Base-by-base conservation (phyloP, 2,797 vertebrate genomes). In the Lycodopsis pacificus region DNA sequence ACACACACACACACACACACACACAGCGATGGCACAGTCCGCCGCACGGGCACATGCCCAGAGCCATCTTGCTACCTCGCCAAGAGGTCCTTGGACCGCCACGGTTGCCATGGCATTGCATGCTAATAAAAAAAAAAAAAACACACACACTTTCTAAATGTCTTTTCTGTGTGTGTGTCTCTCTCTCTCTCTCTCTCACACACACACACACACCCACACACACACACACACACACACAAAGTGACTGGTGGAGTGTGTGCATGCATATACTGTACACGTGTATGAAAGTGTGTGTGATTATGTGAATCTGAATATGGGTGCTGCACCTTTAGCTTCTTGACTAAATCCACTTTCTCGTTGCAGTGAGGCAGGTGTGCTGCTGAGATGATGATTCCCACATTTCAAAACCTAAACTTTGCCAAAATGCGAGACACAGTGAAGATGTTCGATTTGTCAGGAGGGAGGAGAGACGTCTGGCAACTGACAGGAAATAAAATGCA, bases 71-170 rank as follows among this genome's bases (percentile, higher is more conserved):
- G 68, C 79, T 83, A 83, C 66, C 68, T 90, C 72, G 84, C 88
- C 91, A 89, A 90, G 65, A 91, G 83, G 84, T 79, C 86, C 85
- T 88, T 81, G 61, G 83, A 83, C 80, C 75, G 76, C 89, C 84
- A 88, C 77, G 72, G 93, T 93, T 92, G 86, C 86, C 83, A 92
- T 91, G 90, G 86, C 68, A 77, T 81, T 82, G 80, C 79, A 73
- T 48, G 25, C 72, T 76, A 77, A 76, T 44, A 54, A 54, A 54
- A 49, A 4, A 48, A 19, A 92, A 63, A 88, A 79, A 89, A 76
- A 89, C 70, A 74, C 11, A 38, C 25, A 69, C 19, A 64, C 32
- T 27, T 57, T 34, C 71, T 61, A 66, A 40, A 61, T 56, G 12
- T 65, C 48, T 67, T 36, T 51, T 84, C 56, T 65, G 34, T 71